Conservation (phyloP, 2,888 invertebrate genomes). For the Caenorhabditis panamensis region DNA sequence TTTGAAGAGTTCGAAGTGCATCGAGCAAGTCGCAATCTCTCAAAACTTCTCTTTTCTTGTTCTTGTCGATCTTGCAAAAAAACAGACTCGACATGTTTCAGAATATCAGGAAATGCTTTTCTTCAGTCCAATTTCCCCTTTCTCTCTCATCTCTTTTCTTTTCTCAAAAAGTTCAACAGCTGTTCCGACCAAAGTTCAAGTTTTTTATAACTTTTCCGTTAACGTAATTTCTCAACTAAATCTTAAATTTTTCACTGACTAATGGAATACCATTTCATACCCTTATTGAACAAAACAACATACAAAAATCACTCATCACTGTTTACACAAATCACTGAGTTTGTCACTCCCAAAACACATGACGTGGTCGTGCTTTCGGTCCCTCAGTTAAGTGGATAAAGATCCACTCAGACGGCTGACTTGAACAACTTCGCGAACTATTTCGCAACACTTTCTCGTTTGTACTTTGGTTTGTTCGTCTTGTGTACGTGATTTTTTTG, state of each 20-base stretch:
- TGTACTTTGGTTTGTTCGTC: neutral
- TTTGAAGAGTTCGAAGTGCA: no score
- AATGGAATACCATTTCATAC: neutral
- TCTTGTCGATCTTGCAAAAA: no score
- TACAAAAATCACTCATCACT: conserved; percentile 48
- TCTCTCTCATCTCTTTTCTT: neutral
- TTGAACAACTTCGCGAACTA: conserved; percentile 24
- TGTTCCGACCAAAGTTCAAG: neutral
- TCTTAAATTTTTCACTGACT: neutral
- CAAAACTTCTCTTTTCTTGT: no score
- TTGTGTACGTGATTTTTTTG: conserved; percentile 30
- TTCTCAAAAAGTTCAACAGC: neutral
- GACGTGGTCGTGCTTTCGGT: conserved; percentile 61
- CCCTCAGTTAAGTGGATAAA: conserved; percentile 54
- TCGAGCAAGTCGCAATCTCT: no score
- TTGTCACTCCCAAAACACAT: conserved; percentile 53
- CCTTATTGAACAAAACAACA: conserved; percentile 22
- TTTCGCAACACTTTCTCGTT: conserved; percentile 39
- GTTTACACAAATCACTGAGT: conserved; percentile 54
- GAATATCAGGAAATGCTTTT: no score
- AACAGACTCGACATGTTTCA: no score
- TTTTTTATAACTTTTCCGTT: neutral
- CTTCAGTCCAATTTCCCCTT: neutral
- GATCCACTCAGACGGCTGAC: conserved; percentile 37
- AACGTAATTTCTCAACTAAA: neutral